These are phyloP conservation scores for Temnothorax unifasciatus DNA, from an alignment of 2,888 invertebrate genomes.

Conservation along the genomic window DNA sequence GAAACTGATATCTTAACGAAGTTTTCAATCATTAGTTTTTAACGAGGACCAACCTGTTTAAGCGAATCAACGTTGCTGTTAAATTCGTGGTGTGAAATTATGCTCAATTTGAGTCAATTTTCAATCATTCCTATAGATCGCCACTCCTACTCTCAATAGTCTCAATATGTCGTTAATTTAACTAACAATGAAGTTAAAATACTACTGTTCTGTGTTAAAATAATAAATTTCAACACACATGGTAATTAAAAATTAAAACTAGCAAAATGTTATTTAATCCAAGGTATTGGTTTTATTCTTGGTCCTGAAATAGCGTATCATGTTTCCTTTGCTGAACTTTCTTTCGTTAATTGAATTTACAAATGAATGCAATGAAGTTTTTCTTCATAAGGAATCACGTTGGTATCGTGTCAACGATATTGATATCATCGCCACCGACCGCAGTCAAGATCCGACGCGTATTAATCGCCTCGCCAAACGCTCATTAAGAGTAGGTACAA, in stretches of 20 bases:
- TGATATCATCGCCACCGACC: background rate
- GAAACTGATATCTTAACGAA: background rate
- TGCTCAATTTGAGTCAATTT: too few relatives aligned
- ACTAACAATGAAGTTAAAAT: too few relatives aligned
- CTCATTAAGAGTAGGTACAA: constrained; percentile 19
- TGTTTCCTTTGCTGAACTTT: background rate
- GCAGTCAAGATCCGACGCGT: background rate
- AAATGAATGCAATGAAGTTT: background rate
- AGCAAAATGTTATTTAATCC: too few relatives aligned
- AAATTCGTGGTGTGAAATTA: too few relatives aligned
- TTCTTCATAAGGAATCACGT: background rate
- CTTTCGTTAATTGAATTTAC: constrained; percentile 20
- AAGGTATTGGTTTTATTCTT: too few relatives aligned
- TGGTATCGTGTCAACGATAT: background rate
- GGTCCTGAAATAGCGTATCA: background rate
- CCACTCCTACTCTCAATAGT: too few relatives aligned
- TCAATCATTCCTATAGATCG: too few relatives aligned
- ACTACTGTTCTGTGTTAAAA: too few relatives aligned
- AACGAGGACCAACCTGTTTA: background rate
- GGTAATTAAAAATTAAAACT: too few relatives aligned
- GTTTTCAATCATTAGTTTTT: background rate
- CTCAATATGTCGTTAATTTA: too few relatives aligned
- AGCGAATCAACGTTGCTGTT: background rate
- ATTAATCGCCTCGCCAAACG: constrained; percentile 25
- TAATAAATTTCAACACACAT: too few relatives aligned